Percentiles rank a stretch among this genome's conserved stretches.
Conservation (phyloP, 2,113 vertebrate species). For the Isurus oxyrinchus region DNA sequence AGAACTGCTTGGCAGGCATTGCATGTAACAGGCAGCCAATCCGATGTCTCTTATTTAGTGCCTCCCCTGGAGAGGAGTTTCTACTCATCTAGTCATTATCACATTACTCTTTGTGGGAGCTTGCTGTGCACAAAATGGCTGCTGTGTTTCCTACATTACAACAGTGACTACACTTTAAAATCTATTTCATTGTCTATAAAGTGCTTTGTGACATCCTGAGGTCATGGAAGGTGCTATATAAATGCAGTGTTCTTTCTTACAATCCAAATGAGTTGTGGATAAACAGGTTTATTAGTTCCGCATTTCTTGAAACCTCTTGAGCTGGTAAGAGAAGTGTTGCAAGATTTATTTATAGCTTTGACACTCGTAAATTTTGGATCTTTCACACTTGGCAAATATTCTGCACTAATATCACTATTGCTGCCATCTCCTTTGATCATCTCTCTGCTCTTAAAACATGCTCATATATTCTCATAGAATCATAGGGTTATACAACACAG, state of each 20-base stretch:
- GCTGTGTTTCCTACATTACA: neutral
- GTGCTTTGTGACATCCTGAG: neutral
- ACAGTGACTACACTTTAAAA: neutral
- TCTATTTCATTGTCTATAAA: neutral
- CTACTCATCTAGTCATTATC: neutral
- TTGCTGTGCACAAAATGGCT: neutral
- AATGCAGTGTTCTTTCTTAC: too few species aligned
- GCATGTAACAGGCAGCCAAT: too few species aligned
- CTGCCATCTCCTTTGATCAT: neutral
- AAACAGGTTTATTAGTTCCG: neutral
- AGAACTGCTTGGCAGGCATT: too few species aligned
- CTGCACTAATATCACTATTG: neutral
- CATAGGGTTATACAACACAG: too few species aligned
- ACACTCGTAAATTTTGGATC: neutral
- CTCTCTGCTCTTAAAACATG: neutral
- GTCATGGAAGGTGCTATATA: neutral
- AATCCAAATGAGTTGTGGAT: neutral
- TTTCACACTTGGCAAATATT: neutral
- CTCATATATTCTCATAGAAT: neutral
- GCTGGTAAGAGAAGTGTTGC: neutral
- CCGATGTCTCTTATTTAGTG: too few species aligned
- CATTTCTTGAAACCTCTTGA: neutral
- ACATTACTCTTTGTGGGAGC: neutral
- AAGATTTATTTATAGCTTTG: neutral
- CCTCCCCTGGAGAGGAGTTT: too few species aligned